phyloP scores from a whole-genome alignment of 1,140 invertebrate species.

The Drosophila malerkotliana region DNA sequence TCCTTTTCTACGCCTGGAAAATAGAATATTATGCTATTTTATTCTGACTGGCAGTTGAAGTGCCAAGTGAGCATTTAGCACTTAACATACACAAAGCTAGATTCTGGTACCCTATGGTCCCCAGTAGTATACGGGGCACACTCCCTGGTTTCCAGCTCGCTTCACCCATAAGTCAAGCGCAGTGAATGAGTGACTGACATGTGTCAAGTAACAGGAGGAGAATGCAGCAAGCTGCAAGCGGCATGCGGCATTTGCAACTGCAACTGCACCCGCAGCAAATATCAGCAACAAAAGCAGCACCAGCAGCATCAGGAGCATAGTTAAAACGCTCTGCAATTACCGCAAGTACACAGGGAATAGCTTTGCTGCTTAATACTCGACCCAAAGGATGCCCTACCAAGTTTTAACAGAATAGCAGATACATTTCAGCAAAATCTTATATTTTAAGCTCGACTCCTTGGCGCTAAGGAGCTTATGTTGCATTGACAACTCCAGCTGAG shows the following conservation, averaged over 20 bases:
- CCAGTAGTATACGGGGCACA: not conserved
- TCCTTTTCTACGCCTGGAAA: not conserved
- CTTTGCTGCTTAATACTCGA: slow-evolving; percentile 20
- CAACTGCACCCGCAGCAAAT: slow-evolving; percentile 41
- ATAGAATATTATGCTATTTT: not conserved
- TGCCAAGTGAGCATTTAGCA: slow-evolving; percentile 46
- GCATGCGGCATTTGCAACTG: slow-evolving; percentile 24
- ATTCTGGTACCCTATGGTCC: slow-evolving; percentile 31
- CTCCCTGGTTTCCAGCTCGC: slow-evolving; percentile 1
- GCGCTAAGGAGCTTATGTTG: slow-evolving; percentile 37
- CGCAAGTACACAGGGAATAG: slow-evolving; percentile 55
- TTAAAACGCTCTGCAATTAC: slow-evolving; percentile 76
- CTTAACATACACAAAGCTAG: slow-evolving; percentile 32
- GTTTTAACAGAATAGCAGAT: not conserved
- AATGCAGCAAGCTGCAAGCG: slow-evolving; percentile 16
- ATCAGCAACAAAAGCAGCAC: slow-evolving; percentile 22
- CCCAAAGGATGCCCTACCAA: slow-evolving; percentile 37
- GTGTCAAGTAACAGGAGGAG: slow-evolving; percentile 72
- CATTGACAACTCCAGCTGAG: slow-evolving; percentile 22
- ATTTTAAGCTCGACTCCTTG: not conserved
- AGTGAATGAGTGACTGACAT: slow-evolving; percentile 64
- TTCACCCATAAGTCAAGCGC: slow-evolving; percentile 44
- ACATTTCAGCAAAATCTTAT: not conserved
- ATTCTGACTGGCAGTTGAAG: slow-evolving; percentile 54
- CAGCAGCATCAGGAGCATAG: slow-evolving; percentile 40